Percentiles rank a stretch among this genome's conserved stretches.
These are phyloP conservation scores for Drosophila mauritiana DNA, from an alignment of 1,140 invertebrate genomes.

Conservation along the genomic window DNA sequence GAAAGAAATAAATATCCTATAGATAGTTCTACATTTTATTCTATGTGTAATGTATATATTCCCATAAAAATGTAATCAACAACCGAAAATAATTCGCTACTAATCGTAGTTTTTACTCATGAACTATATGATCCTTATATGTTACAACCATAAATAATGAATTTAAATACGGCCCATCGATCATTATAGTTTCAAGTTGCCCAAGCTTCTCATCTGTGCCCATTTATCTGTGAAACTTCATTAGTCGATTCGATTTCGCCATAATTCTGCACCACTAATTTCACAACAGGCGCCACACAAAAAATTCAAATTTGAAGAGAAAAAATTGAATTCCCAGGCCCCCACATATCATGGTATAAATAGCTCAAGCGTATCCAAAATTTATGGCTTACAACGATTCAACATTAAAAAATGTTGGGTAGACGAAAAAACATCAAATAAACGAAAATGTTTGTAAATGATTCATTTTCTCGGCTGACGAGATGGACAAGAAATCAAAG, in stretches of 20 bases:
- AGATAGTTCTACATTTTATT: too few species aligned
- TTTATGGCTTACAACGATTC: conserved; percentile 81
- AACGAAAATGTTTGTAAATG: conserved; percentile 65
- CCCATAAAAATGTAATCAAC: neutral
- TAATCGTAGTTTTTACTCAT: too few species aligned
- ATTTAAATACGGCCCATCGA: conserved; percentile 24
- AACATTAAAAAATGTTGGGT: conserved; percentile 69
- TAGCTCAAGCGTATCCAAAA: conserved; percentile 62
- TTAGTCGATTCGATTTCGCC: conserved; percentile 72
- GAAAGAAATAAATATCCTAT: neutral
- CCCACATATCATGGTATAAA: conserved; percentile 45
- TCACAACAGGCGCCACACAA: conserved; percentile 72
- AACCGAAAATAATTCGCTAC: too few species aligned
- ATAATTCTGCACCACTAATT: conserved; percentile 75
- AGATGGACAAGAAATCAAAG: conserved; percentile 76
- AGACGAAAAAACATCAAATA: conserved; percentile 15
- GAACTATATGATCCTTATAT: conserved; percentile 1
- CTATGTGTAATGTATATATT: neutral
- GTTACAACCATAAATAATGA: conserved; percentile 21
- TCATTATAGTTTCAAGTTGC: conserved; percentile 21
- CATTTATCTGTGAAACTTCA: conserved; percentile 61
- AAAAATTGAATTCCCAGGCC: conserved; percentile 70
- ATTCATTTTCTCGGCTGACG: conserved; percentile 70
- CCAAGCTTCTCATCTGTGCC: conserved; percentile 19
- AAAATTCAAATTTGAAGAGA: conserved; percentile 24